Evolutionary conservation across 2,797 vertebrate species (phyloP).

Genomic region (Petrocephalus schoutedeni): DNA sequence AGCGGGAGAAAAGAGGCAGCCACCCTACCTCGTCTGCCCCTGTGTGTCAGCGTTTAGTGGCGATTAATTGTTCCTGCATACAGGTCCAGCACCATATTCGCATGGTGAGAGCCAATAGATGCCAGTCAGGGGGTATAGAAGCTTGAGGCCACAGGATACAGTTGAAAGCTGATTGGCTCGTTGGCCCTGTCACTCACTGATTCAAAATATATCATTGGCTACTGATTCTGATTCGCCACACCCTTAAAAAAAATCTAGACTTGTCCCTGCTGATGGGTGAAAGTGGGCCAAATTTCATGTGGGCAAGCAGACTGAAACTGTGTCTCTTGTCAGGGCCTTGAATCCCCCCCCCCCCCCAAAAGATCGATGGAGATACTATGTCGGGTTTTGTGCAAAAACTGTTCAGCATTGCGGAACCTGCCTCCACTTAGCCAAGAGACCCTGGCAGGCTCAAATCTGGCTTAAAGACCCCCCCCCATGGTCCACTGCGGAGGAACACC

Average conservation of each 20-base stretch:
- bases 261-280: not conserved
- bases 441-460: not conserved
- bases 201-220: no score
- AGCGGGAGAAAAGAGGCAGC: slow-evolving; percentile 14
- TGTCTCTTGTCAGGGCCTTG: not conserved
- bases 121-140: not conserved
- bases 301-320: not conserved
- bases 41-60: slow-evolving; percentile 37
- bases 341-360: not conserved
- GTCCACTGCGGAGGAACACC: not conserved
- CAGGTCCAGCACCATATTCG: slow-evolving; percentile 6
- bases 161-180: not conserved
- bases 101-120: not conserved
- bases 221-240: no score
- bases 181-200: not conserved
- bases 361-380: not conserved
- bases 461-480: not conserved
- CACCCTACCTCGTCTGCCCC: slow-evolving; percentile 37
- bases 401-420: not conserved
- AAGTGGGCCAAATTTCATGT: no score
- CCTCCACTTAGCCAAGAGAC: not conserved
- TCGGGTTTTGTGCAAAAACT: not conserved
- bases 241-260: not conserved
- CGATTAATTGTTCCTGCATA: slow-evolving; percentile 31
- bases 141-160: not conserved